Conservation (phyloP, 2,113 vertebrate species). For the Sus scrofa region T2T-Sscrofa CM000829.6:68470501-68471000, state of each 20-base stretch:
- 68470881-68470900: rapidly evolving
- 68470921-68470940: neutral
- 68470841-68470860: neutral
- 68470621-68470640: too few relatives aligned
- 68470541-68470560: neutral
- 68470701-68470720: neutral
- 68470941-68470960: too few relatives aligned
- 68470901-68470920: neutral
- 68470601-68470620: neutral
- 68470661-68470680: neutral
- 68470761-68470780: neutral
- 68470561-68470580: neutral
- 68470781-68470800: neutral
- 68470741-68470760: neutral
- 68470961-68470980: too few relatives aligned
- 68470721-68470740: neutral
- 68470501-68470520: neutral
- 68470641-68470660: neutral
- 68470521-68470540: constrained; percentile 34
- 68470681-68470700: neutral
- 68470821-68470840: neutral
- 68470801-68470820: neutral
- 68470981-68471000: too few relatives aligned
- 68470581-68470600: neutral
- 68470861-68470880: neutral